phyloP scores from a whole-genome alignment of 1,140 invertebrate species.

The Whitmania pigra region DNA sequence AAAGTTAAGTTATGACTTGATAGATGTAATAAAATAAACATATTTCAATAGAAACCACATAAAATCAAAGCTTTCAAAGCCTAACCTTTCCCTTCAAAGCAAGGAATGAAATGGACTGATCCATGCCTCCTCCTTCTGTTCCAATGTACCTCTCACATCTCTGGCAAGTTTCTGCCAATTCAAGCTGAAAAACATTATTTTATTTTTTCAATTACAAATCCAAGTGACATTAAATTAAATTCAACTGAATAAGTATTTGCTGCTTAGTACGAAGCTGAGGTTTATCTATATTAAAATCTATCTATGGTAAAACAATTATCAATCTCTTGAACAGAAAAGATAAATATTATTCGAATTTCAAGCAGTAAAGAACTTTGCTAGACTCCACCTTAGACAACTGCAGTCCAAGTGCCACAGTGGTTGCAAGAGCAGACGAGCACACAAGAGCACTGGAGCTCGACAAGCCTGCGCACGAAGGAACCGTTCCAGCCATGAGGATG shows the following conservation, averaged over 20 bases:
- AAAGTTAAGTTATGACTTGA: neutral
- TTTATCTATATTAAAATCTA: neutral
- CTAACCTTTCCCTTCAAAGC: constrained; percentile 58
- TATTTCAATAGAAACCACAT: no score
- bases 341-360: no score
- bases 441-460: constrained; percentile 95
- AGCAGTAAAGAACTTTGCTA: neutral
- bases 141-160: constrained; percentile 81
- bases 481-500: constrained; percentile 65
- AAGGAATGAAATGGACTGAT: constrained; percentile 92
- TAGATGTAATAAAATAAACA: neutral
- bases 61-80: neutral
- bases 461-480: constrained; percentile 80
- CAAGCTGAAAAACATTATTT: constrained; percentile 43
- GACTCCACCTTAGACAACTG: constrained; percentile 34
- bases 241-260: neutral
- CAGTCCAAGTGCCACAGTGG: constrained; percentile 53
- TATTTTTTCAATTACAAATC: neutral
- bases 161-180: constrained; percentile 74
- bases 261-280: neutral
- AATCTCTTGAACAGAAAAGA: no score
- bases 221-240: neutral
- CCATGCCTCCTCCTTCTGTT: constrained; percentile 90
- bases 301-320: no score
- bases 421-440: constrained; percentile 73